Percentiles rank a stretch among this genome's conserved stretches.
These are phyloP conservation scores for Drosophila kanapiae DNA, from an alignment of 1,140 invertebrate species.

Conservation along the genomic window DNA sequence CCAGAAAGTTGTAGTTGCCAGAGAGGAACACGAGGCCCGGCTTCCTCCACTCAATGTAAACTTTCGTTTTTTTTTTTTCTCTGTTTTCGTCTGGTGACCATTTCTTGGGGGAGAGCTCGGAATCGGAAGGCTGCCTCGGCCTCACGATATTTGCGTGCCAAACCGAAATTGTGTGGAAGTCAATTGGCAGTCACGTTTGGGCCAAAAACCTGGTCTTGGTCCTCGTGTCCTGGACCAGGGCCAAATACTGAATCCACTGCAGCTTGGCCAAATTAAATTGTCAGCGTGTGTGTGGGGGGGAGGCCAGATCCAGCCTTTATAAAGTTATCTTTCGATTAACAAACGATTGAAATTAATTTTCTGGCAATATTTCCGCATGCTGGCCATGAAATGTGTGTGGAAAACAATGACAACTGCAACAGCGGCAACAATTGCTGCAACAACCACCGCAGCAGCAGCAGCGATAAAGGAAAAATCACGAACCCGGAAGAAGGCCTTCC, in stretches of 20 bases:
- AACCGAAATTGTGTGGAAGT: conserved; percentile 79
- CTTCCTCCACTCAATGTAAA: conserved; percentile 60
- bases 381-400: conserved; percentile 72
- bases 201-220: conserved; percentile 35
- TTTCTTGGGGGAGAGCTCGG: conserved; percentile 33
- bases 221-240: conserved; percentile 19
- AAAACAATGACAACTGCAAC: conserved; percentile 67
- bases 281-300: conserved; percentile 30
- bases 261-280: conserved; percentile 77
- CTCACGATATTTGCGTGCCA: conserved; percentile 82
- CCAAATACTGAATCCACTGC: conserved; percentile 25
- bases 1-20: conserved; percentile 60
- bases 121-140: conserved; percentile 44
- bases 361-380: conserved; percentile 57
- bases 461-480: conserved; percentile 71
- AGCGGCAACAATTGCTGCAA: conserved; percentile 22
- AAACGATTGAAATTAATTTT: conserved; percentile 69
- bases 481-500: conserved; percentile 71
- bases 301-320: conserved; percentile 7
- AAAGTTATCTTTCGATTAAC: conserved; percentile 62
- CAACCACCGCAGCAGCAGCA: conserved; percentile 31
- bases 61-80: conserved; percentile 52
- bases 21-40: conserved; percentile 53
- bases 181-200: conserved; percentile 79
- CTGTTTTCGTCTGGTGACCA: conserved; percentile 33